These are phyloP conservation scores for Eristalis tenax DNA, from an alignment of 2,888 invertebrate species.

Conservation along the genomic window DNA sequence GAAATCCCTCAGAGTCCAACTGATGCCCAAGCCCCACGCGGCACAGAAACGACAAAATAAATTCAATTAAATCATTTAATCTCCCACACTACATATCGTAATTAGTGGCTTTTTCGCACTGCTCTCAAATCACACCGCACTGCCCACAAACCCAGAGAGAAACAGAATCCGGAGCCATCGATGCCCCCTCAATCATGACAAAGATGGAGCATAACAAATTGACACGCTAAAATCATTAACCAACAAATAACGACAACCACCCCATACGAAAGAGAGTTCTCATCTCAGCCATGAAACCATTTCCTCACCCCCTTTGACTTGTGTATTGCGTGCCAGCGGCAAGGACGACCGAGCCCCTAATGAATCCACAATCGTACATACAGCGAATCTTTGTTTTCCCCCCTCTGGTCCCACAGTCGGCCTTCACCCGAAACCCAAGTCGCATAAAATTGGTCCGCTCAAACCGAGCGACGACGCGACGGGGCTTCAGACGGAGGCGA, in stretches of 20 bases:
- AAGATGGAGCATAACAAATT: slow-evolving; percentile 31
- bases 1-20: neutral
- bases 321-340: slow-evolving; percentile 42
- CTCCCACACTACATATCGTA: neutral
- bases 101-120: slow-evolving; percentile 5
- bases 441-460: slow-evolving; percentile 28
- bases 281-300: slow-evolving; percentile 50
- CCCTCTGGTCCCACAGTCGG: neutral
- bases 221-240: slow-evolving; percentile 65
- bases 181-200: slow-evolving; percentile 9
- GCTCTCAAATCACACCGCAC: neutral
- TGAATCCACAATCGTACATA: slow-evolving; percentile 13
- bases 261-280: slow-evolving; percentile 10
- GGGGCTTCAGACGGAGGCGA: neutral
- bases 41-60: neutral
- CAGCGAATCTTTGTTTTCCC: neutral
- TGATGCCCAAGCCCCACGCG: neutral
- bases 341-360: slow-evolving; percentile 31
- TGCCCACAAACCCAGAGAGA: neutral
- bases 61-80: neutral
- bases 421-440: slow-evolving; percentile 11
- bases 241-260: slow-evolving; percentile 59
- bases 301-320: slow-evolving; percentile 23
- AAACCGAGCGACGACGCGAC: neutral
- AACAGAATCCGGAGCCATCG: neutral